Conservation (phyloP, 2,888 invertebrate genomes). For the Drosophila fulvimacula region DNA sequence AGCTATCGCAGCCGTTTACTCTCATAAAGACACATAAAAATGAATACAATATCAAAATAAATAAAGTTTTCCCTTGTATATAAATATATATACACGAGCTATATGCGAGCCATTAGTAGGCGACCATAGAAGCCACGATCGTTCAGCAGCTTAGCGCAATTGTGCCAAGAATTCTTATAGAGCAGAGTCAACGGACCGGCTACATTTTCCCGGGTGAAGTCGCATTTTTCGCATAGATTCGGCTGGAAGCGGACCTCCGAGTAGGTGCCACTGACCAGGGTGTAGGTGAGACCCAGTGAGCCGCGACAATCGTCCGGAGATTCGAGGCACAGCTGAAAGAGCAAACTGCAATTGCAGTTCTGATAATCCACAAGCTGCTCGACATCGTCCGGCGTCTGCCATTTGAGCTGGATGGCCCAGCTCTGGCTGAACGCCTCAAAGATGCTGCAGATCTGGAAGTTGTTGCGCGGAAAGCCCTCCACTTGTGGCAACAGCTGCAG, state of each 20-base stretch:
- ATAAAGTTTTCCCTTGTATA: background rate
- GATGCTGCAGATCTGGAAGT: background rate
- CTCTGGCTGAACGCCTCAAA: constrained; percentile 22
- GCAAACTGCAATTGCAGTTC: background rate
- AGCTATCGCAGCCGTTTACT: background rate
- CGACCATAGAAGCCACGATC: constrained; percentile 43
- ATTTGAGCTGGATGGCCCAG: constrained; percentile 40
- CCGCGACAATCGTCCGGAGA: fast-evolving
- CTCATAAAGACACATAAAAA: background rate
- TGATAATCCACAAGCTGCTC: background rate
- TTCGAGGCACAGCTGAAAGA: constrained; percentile 27
- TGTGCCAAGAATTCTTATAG: constrained; percentile 25
- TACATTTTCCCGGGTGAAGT: constrained; percentile 8
- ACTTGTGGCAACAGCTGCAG: constrained; percentile 24
- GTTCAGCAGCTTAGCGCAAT: constrained; percentile 20
- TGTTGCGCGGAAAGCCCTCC: constrained; percentile 13
- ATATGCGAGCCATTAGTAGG: constrained; percentile 35
- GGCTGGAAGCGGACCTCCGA: constrained; percentile 39
- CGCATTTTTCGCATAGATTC: constrained; percentile 44
- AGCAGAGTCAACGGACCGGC: constrained; percentile 17
- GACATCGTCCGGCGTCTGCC: background rate
- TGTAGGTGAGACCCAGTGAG: constrained; percentile 27
- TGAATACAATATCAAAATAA: background rate
- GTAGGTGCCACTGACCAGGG: constrained; percentile 26
- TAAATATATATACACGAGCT: background rate